Base-by-base conservation (phyloP, 2,797 vertebrate species). In the Vespertilio murinus region DNA sequence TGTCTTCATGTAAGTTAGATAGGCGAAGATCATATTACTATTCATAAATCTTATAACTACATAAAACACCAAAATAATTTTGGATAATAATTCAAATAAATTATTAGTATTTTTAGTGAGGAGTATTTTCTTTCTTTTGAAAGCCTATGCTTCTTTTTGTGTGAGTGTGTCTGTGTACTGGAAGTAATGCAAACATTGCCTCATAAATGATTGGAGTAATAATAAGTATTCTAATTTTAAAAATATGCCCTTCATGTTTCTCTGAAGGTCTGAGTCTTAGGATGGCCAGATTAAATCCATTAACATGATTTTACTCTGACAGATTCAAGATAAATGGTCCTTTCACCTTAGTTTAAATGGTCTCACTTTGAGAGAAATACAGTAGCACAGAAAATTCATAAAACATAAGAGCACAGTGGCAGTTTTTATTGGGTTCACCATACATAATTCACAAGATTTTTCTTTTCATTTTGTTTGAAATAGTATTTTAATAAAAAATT, bases 151-250 rank as follows among this genome's bases (percentile, higher is more conserved):
- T 8, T 54, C 8, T 42, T 9, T 92, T 2, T 75, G 10, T 38
- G 9, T 75, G 10, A 10, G 1, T 78, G 8, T n/a, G n/a, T 89
- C 49, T 80, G 38, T 83, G 11, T 40, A 35, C 33, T 69, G 2
- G 10, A 81, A 78, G 17, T 42, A 70, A 89, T 35, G 45, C 18
- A 92, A 96, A 89, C 9, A 74, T 33, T 93, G 7, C 71, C 59
- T 93, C 25, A 85, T 78, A 89, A 90, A 69, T 71, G 22, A 69
- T 18, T 87, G 22, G 42, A 56, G 13, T 67, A 81, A 93, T 93
- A 73, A 90, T 54, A 92, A 92, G n/a, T 54, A 82, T 9, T 90
- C 42, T 35, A 80, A 59, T 91, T 93, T 88, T 18, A 94, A 94
- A 95, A 74, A 70, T 23, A 94, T 38, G 40, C 7, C 47, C 81